Conservation (phyloP, 1,140 invertebrate genomes). For the Drosophila ohnishii region DNA sequence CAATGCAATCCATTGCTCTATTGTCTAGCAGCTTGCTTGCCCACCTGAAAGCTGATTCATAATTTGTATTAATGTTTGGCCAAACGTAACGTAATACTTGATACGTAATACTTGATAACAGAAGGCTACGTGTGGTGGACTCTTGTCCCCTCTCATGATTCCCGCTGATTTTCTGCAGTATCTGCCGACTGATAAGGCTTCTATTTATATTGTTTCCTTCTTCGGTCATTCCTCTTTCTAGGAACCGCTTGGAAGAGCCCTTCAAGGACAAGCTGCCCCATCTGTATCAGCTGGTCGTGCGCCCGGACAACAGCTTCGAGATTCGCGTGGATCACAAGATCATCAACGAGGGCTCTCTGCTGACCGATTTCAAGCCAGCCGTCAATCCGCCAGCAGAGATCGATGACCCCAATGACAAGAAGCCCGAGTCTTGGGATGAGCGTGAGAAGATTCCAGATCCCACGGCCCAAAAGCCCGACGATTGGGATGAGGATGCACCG, state of each 20-base stretch:
- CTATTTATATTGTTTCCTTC: conserved; percentile 37
- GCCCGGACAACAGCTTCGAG: conserved; percentile 93
- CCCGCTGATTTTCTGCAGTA: conserved; percentile 6
- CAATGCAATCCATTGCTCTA: neutral
- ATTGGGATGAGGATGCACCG: conserved; percentile 97
- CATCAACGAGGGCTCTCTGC: conserved; percentile 92
- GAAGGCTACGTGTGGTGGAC: conserved; percentile 8
- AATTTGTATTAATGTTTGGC: conserved; percentile 3
- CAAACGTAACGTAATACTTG: conserved; percentile 2
- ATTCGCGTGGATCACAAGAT: conserved; percentile 89
- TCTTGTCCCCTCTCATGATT: conserved; percentile 1
- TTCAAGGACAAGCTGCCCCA: conserved; percentile 98
- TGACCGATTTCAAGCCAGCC: conserved; percentile 95
- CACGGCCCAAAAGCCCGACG: conserved; percentile 93
- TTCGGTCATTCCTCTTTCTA: conserved; percentile 51
- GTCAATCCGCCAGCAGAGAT: conserved; percentile 98
- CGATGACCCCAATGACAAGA: conserved; percentile 95
- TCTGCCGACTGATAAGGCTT: conserved; percentile 12
- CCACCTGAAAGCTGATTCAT: conserved; percentile 6
- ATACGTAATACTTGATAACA: conserved; percentile 4
- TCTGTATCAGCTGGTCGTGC: conserved; percentile 94
- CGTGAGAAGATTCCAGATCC: conserved; percentile 97
- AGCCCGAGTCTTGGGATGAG: conserved; percentile 98
- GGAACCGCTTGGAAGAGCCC: conserved; percentile 91
- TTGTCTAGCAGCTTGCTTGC: neutral